Evolutionary conservation across 1,140 invertebrate genomes (phyloP).

Genomic region (Branchinecta lindahli): DNA sequence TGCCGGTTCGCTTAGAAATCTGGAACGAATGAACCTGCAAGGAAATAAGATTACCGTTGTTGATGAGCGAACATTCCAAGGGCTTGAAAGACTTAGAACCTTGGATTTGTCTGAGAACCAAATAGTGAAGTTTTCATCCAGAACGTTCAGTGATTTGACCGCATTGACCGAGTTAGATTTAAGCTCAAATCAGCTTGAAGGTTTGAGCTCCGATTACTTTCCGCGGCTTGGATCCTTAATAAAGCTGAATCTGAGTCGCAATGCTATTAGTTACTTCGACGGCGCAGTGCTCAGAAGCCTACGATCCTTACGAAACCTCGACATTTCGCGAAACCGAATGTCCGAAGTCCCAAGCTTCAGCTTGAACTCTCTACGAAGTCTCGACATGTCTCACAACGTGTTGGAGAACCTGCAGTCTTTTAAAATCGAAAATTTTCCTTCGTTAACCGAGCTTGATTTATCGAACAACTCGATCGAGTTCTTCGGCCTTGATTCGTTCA

Average conservation of each 20-base stretch:
- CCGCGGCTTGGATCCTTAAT: conserved; percentile 43
- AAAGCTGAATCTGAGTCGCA: conserved; percentile 54
- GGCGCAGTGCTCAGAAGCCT: conserved; percentile 37
- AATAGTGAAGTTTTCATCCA: conserved; percentile 48
- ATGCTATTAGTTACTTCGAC: conserved; percentile 37
- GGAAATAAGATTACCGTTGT: conserved; percentile 52
- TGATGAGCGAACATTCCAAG: conserved; percentile 36
- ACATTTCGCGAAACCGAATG: conserved; percentile 60
- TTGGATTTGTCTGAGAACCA: conserved; percentile 60
- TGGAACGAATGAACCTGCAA: conserved; percentile 57
- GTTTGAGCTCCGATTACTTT: conserved; percentile 40
- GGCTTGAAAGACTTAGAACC: conserved; percentile 28
- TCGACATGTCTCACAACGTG: conserved; percentile 29
- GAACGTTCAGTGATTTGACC: conserved; percentile 46
- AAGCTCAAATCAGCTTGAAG: conserved; percentile 42
- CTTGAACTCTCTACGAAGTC: conserved; percentile 25
- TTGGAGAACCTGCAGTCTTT: neutral
- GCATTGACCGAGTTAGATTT: conserved; percentile 55
- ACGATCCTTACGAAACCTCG: conserved; percentile 50
- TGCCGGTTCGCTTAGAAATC: conserved; percentile 46
- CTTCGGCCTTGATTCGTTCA: conserved; percentile 47
- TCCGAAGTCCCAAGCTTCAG: conserved; percentile 44
- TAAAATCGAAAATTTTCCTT: conserved; percentile 8
- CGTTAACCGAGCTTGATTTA: neutral
- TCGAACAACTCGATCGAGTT: conserved; percentile 24